Evolutionary conservation across 2,113 vertebrate species (phyloP), one percentile per base, ranked within the genome.

Genomic region (Passer domesticus): DNA sequence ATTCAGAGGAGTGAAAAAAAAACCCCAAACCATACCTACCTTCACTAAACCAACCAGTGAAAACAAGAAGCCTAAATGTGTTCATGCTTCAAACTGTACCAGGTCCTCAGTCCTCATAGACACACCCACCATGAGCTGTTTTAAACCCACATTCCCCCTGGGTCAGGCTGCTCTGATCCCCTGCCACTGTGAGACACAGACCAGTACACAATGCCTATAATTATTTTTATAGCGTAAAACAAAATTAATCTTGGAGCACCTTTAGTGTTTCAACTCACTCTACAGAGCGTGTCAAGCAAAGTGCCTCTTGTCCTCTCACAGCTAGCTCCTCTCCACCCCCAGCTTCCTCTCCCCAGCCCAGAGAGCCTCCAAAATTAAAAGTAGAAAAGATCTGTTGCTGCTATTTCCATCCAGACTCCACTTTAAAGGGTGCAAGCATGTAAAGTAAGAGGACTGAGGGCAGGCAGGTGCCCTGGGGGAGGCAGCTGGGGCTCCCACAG

Each of bases 301-400:
- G 94, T 30, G 72, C 58, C 72, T 96, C 87, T 53, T 88, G 78
- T 68, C 44, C 85, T 90, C 77, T 64, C 60, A 66, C 75, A 96
- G 49, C 37, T 10, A 6, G 74, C 70, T 87, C 82, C 94, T 86
- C 88, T 79, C 92, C 92, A 79, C 93, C 93, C 87, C 70, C 94
- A 11, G 56, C 66, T 96, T 96, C 96, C 95, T 94, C 95, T 76
- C 79, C 84, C 75, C 63, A 13, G 70, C 77, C 81, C 93, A 35
- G 66, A 92, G 82, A 85, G 30, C 87, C 90, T 91, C 83, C 77
- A 18, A 75, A 91, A 92, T 33, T 49, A 92, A 91, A 85, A 83
- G 75, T 4, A 82, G 50, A 64, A 47, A 52, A 88, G 70, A 76
- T 44, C 67, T 55, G 50, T 67, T 50, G 75, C 88, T 82, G 56